Conservation (phyloP, 2,797 vertebrate species). For the Sebastes kiyomatsui region DNA sequence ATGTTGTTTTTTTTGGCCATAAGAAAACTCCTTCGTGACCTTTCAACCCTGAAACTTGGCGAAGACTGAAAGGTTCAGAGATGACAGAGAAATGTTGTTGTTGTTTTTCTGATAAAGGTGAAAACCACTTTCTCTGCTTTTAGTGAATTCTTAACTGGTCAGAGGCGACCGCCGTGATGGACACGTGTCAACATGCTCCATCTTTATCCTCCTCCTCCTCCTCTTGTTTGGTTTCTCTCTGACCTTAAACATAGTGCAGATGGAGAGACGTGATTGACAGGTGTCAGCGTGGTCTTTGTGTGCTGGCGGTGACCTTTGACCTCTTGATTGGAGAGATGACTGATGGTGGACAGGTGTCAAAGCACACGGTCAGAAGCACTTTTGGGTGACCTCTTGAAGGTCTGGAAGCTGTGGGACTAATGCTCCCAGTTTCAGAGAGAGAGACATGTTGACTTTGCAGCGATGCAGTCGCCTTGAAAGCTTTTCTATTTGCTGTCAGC, state of each 20-base stretch:
- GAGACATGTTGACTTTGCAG: neutral
- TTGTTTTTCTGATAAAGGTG: neutral
- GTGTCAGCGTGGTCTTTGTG: slow-evolving; percentile 14
- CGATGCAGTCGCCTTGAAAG: neutral
- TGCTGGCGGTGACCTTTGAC: slow-evolving; percentile 44
- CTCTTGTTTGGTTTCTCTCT: neutral
- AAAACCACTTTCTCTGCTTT: slow-evolving; percentile 17
- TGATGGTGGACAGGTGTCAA: slow-evolving; percentile 25
- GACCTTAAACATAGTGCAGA: neutral
- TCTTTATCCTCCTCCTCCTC: neutral
- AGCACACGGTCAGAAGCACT: slow-evolving; percentile 2
- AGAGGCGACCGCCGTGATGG: neutral
- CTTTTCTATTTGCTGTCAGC: neutral
- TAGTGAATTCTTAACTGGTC: neutral
- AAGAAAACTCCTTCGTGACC: slow-evolving; percentile 5
- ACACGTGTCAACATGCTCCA: slow-evolving; percentile 11
- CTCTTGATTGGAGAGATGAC: slow-evolving; percentile 2
- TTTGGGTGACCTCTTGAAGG: neutral
- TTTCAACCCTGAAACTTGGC: neutral
- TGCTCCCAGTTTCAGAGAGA: neutral
- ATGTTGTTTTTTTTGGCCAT: neutral
- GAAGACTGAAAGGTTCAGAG: neutral
- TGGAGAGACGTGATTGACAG: slow-evolving; percentile 21
- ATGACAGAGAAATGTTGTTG: neutral
- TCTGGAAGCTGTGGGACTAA: neutral